Base-by-base conservation (phyloP, 2,888 invertebrate species). In the Pantelozetes paolii region DNA sequence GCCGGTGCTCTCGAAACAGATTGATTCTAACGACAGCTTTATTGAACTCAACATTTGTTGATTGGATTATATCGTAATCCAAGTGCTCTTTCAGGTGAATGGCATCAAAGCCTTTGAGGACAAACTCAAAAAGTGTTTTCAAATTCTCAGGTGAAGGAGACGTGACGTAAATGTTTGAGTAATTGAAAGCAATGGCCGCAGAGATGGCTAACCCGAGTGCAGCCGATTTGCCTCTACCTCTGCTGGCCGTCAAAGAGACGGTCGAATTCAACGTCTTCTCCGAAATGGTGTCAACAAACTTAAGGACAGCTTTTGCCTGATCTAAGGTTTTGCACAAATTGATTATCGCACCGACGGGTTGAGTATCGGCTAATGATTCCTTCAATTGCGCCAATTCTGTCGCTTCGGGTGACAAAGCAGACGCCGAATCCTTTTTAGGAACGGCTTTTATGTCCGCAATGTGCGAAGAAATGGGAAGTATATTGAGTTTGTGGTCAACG, bases 111-210 rank as follows among this genome's bases (percentile, higher is more conserved):
- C 95, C 95, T 85, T 96, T 96, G 73, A 97, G 88, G 2, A 97
- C 87, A 82, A 99, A 99, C 82, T 98, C 94, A 83, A 99, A 99
- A 13, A 99, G 85, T 0, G 99, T 99, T 76, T 92, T 93, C 81
- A 99, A 86, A 85, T 99, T 99, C 83, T 99, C 99, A 0, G 99
- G 98, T 81, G 93, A 92, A 0, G 99, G 99, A 72, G 96, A 94
- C 0, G 99, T 97, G 48, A 99, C 95, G 84, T 95, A 98, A 76
- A 97, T 91, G 82, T 95, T 96, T 50, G 94, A 91, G 81, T 92
- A 92, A 36, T 90, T 89, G 79, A 91, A 89, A 15, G 83, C 84
- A 23, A 86, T 82, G 30, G 86, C 85, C 30, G 84, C 83, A 48
- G 85, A 90, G 20, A 99, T 89, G 0, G 97, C 89, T 26, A 99